Evolutionary conservation across 2,113 vertebrate species (phyloP), one percentile per base, ranked within the genome.

Genomic region (Tyrannus savana): DNA sequence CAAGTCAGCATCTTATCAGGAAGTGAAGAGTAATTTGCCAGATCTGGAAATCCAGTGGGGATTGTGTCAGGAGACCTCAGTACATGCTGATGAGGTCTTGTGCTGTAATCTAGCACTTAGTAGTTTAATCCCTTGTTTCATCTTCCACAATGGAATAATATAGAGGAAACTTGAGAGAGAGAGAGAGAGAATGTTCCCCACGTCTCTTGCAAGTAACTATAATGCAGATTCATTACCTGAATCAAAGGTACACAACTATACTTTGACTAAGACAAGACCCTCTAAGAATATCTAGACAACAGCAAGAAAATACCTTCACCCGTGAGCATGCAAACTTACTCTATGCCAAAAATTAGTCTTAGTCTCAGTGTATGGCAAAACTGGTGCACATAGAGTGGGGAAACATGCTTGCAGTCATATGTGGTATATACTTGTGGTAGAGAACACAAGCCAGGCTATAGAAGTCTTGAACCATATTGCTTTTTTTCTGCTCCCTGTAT

Each of bases 321-420:
- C 9, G 49, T 59, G 33, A 55, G 12, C 0, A 0, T 14, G 35
- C 33, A 64, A 30, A 55, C 8, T 17, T 84, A 58, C 10, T 41
- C 10, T 50, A 12, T 14, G 12, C 13, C 37, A 85, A 69, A 60
- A 74, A 44, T 31, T 31, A 21, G 25, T 47, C 49, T 31, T 31
- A 21, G 25, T 47, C 49, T 68, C 24, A 10, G 8, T 9, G 7
- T 52, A 14, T 49, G 41, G 10, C 1, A 1, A 68, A 67, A 59
- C 19, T 74, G 31, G 35, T 55, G 13, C 50, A 55, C 28, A 6
- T 46, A 66, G 62, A 19, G 41, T 19, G 19, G 68, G 33, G 10
- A 66, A 41, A 69, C 31, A 46, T 88, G 15, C 52, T 90, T 62
- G 42, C 14, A 62, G 31, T 53, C 30, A 30, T 50, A 2, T 7